Conservation (phyloP, 2,113 vertebrate species). For the Miniopterus natalensis region DNA sequence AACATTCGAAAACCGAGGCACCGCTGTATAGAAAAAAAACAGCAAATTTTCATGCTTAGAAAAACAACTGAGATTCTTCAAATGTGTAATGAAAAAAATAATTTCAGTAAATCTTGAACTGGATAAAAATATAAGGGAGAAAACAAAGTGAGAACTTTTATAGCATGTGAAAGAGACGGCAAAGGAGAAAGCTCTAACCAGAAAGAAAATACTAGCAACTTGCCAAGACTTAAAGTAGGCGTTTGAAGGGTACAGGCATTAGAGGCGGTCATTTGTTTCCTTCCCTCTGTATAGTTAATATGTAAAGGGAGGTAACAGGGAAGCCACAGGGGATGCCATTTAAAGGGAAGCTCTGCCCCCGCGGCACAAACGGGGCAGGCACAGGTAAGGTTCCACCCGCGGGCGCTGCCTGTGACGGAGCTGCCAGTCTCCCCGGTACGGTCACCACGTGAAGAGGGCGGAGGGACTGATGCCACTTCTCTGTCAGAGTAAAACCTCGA, state of each 20-base stretch:
- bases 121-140: neutral
- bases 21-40: neutral
- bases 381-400: no score
- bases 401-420: neutral
- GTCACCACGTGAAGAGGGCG: neutral
- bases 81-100: neutral
- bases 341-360: neutral
- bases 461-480: neutral
- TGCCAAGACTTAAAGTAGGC: neutral
- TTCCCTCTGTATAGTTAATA: neutral
- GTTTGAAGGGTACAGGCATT: neutral
- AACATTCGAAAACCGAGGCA: no score
- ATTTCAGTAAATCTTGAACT: neutral
- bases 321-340: neutral
- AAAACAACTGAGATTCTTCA: slow-evolving; percentile 4
- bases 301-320: neutral
- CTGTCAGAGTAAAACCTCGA: neutral
- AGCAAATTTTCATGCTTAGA: neutral
- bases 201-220: neutral
- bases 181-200: neutral
- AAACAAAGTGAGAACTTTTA: neutral
- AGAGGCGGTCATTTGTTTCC: neutral
- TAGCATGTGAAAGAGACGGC: neutral
- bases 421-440: neutral
- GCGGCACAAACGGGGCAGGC: neutral